A percentile compares a stretch with the other conserved stretches of the same genome.
Conservation (phyloP, 2,888 invertebrate species). For the Choreutis nemorana region DNA sequence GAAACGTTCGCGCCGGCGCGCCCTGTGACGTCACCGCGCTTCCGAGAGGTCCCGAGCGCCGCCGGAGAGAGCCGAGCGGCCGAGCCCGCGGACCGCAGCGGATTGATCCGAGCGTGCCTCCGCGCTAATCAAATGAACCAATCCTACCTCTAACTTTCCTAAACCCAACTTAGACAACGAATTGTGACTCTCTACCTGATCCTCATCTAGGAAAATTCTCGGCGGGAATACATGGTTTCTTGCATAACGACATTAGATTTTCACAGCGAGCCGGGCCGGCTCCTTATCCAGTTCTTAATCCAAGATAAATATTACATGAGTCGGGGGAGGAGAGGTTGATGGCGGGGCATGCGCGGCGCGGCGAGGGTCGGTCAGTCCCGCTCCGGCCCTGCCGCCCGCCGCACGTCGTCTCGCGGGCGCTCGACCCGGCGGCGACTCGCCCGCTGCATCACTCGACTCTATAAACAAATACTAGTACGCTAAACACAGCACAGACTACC, state of each 20-base stretch:
- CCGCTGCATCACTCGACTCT: conserved; percentile 21
- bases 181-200: no score
- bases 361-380: conserved; percentile 47
- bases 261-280: conserved; percentile 23
- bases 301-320: conserved; percentile 66
- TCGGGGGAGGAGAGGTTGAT: conserved; percentile 45
- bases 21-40: conserved; percentile 46
- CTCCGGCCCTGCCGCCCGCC: conserved; percentile 53
- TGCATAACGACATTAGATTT: background rate
- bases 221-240: no score
- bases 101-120: conserved; percentile 45
- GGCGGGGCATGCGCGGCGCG: conserved; percentile 30
- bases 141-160: no score
- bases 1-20: conserved; percentile 61
- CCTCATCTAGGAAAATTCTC: no score
- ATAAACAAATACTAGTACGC: background rate
- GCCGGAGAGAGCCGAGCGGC: conserved; percentile 22
- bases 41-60: conserved; percentile 22
- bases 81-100: conserved; percentile 29
- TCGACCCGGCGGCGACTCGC: conserved; percentile 50
- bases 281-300: conserved; percentile 59
- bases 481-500: conserved; percentile 17
- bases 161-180: no score
- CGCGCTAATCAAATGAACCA: conserved; percentile 33
- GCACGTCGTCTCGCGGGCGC: conserved; percentile 42